These are phyloP conservation scores for Jacana jacana DNA, from an alignment of 2,113 vertebrate genomes.

Conservation along the genomic window DNA sequence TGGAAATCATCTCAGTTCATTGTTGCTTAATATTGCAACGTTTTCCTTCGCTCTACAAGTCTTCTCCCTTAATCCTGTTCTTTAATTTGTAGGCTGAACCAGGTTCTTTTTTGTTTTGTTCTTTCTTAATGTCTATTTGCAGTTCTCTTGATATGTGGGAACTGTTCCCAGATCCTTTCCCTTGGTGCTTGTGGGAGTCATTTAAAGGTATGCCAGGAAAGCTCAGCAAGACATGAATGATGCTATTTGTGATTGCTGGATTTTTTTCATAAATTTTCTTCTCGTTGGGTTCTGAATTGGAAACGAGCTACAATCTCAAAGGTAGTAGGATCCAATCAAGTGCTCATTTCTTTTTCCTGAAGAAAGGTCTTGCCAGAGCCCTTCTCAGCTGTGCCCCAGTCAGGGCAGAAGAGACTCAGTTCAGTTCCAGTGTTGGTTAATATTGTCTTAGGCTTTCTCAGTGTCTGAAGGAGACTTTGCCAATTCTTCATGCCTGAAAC, in stretches of 20 bases:
- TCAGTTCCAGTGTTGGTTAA: neutral
- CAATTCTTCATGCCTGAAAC: neutral
- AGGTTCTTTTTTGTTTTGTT: neutral
- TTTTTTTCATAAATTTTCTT: neutral
- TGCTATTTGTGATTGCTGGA: neutral
- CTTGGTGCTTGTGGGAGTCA: neutral
- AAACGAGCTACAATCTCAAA: neutral
- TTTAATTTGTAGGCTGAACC: neutral
- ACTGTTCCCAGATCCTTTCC: neutral
- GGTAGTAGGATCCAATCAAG: neutral
- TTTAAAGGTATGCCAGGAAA: conserved; percentile 20
- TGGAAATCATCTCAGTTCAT: neutral
- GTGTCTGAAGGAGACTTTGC: neutral
- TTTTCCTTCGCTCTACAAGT: neutral
- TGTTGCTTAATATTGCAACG: rapidly evolving
- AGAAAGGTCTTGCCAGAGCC: neutral
- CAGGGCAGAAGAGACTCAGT: neutral
- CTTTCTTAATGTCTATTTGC: neutral
- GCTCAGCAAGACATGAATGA: neutral
- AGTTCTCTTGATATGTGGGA: neutral
- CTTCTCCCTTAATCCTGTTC: neutral
- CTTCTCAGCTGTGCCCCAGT: neutral
- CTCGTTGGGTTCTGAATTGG: neutral
- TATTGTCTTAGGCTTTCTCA: neutral
- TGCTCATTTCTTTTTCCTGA: neutral